phyloP scores from a whole-genome alignment of 1,140 invertebrate species.

The Sycophaga agraensis region DNA sequence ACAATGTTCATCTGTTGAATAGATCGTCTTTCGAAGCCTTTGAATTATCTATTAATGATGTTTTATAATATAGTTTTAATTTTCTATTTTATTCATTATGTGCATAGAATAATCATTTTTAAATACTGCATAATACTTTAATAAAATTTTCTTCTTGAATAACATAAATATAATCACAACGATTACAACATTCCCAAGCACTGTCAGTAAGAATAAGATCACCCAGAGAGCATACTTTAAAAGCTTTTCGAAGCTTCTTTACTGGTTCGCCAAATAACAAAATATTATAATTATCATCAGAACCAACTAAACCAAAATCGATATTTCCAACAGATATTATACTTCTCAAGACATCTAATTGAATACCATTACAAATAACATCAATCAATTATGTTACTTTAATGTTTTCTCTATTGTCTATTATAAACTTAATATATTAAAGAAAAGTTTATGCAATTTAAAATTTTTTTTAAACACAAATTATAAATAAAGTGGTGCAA shows the following conservation, averaged over 20 bases:
- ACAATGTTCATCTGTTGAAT: too few relatives aligned
- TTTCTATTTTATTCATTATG: too few relatives aligned
- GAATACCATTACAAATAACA: background rate
- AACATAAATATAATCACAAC: slow-evolving; percentile 34
- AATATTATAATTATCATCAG: slow-evolving; percentile 33
- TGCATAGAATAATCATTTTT: too few relatives aligned
- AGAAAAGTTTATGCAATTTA: background rate
- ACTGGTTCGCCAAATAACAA: slow-evolving; percentile 39
- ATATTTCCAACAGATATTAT: slow-evolving; percentile 39
- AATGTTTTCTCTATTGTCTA: background rate
- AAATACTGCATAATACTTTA: slow-evolving; percentile 30
- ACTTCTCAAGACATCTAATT: slow-evolving; percentile 30
- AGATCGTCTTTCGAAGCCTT: too few relatives aligned
- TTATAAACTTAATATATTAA: background rate
- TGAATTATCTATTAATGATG: too few relatives aligned
- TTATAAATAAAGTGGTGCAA: too few relatives aligned
- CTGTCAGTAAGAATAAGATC: slow-evolving; percentile 36
- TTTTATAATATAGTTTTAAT: too few relatives aligned
- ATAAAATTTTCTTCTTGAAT: slow-evolving; percentile 31
- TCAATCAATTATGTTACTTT: background rate
- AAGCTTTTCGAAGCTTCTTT: slow-evolving; percentile 30
- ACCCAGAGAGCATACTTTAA: slow-evolving; percentile 22
- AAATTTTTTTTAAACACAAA: background rate
- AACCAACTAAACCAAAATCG: slow-evolving; percentile 40
- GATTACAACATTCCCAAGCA: slow-evolving; percentile 34